These are phyloP conservation scores for Isotomurus palustris DNA, from an alignment of 2,888 invertebrate species.

Conservation along the genomic window DNA sequence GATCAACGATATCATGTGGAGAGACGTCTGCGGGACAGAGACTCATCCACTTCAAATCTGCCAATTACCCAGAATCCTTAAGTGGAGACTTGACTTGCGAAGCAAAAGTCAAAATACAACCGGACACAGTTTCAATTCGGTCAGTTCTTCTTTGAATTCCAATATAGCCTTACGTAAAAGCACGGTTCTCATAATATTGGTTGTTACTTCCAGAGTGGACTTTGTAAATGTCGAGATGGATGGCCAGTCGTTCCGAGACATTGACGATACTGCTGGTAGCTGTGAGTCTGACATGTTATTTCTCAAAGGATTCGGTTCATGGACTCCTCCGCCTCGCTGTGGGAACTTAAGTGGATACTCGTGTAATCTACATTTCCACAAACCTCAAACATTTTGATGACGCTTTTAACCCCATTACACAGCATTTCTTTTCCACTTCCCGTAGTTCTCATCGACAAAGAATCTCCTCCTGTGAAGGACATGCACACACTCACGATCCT, in stretches of 20 bases:
- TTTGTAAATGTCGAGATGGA: slow-evolving; percentile 33
- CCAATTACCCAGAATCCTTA: slow-evolving; percentile 27
- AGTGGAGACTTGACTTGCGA: slow-evolving; percentile 35
- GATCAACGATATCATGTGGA: slow-evolving; percentile 31
- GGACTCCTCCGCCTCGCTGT: slow-evolving; percentile 41
- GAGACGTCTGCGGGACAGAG: slow-evolving; percentile 22
- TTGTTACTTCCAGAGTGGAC: slow-evolving; percentile 27
- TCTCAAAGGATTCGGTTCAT: slow-evolving; percentile 37
- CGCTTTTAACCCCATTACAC: neutral
- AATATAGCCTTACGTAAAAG: neutral
- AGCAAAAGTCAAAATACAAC: slow-evolving; percentile 28
- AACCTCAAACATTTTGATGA: too few relatives aligned
- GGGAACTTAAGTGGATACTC: slow-evolving; percentile 37
- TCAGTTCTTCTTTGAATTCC: slow-evolving; percentile 3
- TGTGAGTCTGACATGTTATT: slow-evolving; percentile 42
- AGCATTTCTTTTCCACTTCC: neutral
- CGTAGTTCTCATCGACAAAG: slow-evolving; percentile 33
- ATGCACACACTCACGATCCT: slow-evolving; percentile 29
- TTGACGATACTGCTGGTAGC: slow-evolving; percentile 16
- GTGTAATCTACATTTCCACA: slow-evolving; percentile 14
- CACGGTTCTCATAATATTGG: neutral
- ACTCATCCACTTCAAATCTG: slow-evolving; percentile 34
- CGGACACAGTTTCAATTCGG: slow-evolving; percentile 33
- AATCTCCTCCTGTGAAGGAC: slow-evolving; percentile 13
- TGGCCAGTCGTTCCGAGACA: slow-evolving; percentile 27